phyloP scores from a whole-genome alignment of 2,113 vertebrate species.

The Heptranchias perlo region DNA sequence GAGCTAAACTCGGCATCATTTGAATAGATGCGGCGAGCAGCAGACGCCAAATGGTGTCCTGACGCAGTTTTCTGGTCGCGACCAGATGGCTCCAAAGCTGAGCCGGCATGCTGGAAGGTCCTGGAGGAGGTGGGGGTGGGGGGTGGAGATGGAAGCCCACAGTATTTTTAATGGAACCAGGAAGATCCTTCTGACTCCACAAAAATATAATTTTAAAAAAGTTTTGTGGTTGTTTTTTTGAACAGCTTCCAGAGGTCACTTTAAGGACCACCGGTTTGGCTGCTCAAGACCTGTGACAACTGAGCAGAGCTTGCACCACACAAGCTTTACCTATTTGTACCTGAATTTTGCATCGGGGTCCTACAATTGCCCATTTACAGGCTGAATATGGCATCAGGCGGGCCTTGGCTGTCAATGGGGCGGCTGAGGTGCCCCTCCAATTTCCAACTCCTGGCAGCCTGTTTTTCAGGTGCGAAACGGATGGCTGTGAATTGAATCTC shows the following conservation, averaged over 20 bases:
- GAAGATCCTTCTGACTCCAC: too few species aligned
- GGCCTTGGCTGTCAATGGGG: too few species aligned
- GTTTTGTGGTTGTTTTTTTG: neutral
- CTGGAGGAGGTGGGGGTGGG: neutral
- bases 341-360: neutral
- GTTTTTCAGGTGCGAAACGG: too few species aligned
- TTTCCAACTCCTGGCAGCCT: too few species aligned
- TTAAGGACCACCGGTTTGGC: neutral
- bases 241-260: neutral
- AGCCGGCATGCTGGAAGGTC: neutral
- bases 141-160: too few species aligned
- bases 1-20: neutral
- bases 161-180: too few species aligned
- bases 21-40: neutral
- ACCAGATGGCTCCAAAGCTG: too few species aligned
- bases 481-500: too few species aligned
- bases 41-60: neutral
- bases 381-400: too few species aligned
- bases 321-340: neutral
- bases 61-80: too few species aligned
- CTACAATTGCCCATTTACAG: too few species aligned
- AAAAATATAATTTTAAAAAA: neutral
- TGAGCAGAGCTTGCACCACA: neutral
- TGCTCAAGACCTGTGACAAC: neutral
- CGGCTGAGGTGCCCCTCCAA: too few species aligned